phyloP scores from a whole-genome alignment of 2,888 invertebrate species.

The Ptychoptera contaminata region DNA sequence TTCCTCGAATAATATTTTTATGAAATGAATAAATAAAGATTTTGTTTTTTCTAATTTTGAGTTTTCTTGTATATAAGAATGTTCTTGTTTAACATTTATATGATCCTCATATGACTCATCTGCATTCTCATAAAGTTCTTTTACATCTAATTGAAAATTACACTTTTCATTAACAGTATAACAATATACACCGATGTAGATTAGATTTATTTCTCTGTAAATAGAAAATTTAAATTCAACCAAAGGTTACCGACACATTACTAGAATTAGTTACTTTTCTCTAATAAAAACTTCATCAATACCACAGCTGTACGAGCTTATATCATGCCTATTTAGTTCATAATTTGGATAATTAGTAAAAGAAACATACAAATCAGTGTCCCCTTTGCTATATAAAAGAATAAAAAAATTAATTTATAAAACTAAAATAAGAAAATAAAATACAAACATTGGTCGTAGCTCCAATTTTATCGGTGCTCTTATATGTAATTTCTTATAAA shows the following conservation, averaged over 20 bases:
- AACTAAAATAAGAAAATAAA: too few relatives aligned
- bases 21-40: not conserved
- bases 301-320: not conserved
- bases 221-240: not conserved
- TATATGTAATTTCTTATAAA: too few relatives aligned
- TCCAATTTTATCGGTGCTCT: too few relatives aligned
- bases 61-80: not conserved
- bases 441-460: too few relatives aligned
- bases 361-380: constrained; percentile 1
- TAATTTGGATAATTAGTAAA: not conserved
- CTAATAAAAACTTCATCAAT: not conserved
- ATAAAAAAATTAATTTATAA: too few relatives aligned
- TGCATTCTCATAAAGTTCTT: not conserved
- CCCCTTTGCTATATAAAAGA: not conserved
- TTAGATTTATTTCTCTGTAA: not conserved
- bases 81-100: not conserved
- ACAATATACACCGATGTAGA: constrained; percentile 1
- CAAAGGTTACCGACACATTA: not conserved
- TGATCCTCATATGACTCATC: not conserved
- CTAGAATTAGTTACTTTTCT: not conserved
- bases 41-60: not conserved
- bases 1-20: not conserved
- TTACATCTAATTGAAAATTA: not conserved
- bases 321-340: not conserved
- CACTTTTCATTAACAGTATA: not conserved